Conservation (phyloP, 2,888 invertebrate genomes). For the Anticlea derivata region DNA sequence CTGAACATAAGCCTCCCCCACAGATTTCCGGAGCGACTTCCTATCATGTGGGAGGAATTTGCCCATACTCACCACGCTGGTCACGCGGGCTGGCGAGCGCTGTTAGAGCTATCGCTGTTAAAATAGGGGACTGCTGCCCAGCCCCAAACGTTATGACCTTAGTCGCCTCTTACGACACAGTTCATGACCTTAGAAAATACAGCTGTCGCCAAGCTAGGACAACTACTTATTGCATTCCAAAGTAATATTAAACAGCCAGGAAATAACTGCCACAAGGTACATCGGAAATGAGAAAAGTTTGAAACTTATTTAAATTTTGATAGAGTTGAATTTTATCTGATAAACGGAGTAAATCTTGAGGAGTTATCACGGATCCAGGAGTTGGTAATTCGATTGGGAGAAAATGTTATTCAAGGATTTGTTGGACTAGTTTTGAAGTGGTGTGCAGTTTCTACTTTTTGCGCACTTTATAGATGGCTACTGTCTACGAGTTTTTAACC, state of each 20-base stretch:
- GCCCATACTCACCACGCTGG: no score
- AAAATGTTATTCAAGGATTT: constrained; percentile 4
- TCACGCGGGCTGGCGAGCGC: no score
- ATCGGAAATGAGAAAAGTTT: constrained; percentile 31
- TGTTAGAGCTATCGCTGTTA: no score
- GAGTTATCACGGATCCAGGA: constrained; percentile 4
- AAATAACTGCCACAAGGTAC: constrained; percentile 17
- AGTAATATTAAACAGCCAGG: constrained; percentile 16
- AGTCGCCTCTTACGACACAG: no score
- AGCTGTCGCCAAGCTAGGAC: neutral
- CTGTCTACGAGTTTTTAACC: no score
- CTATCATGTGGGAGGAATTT: no score
- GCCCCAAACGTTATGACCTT: neutral
- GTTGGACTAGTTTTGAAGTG: constrained; percentile 5
- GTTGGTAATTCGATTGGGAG: constrained; percentile 11
- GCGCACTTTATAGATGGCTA: no score
- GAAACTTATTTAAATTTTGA: constrained; percentile 22
- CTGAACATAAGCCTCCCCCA: no score
- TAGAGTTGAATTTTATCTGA: constrained; percentile 26
- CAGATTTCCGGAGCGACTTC: no score
- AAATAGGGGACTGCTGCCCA: no score
- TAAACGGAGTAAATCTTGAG: constrained; percentile 17
- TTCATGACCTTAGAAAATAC: neutral
- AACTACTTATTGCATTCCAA: constrained; percentile 10
- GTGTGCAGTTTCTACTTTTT: no score